These are phyloP conservation scores for Eumerus sabulonum DNA, from an alignment of 2,888 invertebrate genomes.

Conservation along the genomic window DNA sequence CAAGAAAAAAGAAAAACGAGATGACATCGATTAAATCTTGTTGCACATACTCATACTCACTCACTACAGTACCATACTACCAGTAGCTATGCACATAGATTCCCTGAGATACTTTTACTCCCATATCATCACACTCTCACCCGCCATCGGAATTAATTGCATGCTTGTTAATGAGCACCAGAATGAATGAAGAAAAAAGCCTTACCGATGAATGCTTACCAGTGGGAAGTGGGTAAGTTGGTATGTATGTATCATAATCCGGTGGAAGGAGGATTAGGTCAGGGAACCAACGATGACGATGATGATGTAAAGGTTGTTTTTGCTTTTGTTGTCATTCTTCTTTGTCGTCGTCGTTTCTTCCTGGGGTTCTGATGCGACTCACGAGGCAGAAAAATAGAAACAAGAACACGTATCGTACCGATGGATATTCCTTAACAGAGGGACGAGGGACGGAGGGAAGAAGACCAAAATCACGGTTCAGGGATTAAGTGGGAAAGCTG, in stretches of 20 bases:
- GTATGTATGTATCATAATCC: background rate
- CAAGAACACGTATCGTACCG: no score
- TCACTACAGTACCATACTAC: slow-evolving; percentile 8
- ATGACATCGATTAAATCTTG: slow-evolving; percentile 17
- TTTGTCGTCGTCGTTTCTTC: background rate
- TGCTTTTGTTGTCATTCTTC: background rate
- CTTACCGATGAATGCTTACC: background rate
- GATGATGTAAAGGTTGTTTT: background rate
- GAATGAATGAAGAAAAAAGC: slow-evolving; percentile 35
- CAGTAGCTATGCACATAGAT: background rate
- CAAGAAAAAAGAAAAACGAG: background rate
- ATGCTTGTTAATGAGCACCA: slow-evolving; percentile 57
- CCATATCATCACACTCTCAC: background rate
- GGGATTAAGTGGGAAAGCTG: slow-evolving; percentile 33
- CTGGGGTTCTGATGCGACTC: background rate
- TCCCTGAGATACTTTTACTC: no score
- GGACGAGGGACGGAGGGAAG: no score
- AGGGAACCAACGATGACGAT: background rate
- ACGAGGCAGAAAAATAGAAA: background rate
- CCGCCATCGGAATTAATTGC: slow-evolving; percentile 50
- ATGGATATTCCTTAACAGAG: no score
- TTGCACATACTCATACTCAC: slow-evolving; percentile 48
- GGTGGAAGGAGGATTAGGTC: slow-evolving; percentile 2
- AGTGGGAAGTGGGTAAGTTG: background rate
- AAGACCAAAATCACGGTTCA: slow-evolving; percentile 45